phyloP scores from a whole-genome alignment of 2,888 invertebrate species.

The Eueremaeus valkanovi region DNA sequence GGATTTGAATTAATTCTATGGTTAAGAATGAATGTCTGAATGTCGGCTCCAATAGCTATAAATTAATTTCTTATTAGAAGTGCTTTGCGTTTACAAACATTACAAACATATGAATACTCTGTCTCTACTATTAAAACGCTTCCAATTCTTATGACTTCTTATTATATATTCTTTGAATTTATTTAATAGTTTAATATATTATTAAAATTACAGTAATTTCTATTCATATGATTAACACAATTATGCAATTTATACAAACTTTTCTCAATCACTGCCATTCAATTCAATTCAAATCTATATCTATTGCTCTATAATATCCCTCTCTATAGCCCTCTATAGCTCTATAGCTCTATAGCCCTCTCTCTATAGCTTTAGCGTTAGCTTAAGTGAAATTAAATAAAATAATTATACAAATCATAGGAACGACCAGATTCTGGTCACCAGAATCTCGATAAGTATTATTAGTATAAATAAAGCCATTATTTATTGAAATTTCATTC shows the following conservation, averaged over 20 bases:
- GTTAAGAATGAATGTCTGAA: background rate
- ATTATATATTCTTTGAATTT: too few species aligned
- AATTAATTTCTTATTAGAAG: too few species aligned
- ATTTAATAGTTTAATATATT: too few species aligned
- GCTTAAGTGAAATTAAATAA: background rate
- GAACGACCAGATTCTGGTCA: background rate
- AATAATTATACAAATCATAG: background rate
- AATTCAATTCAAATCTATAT: background rate
- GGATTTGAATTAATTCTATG: background rate
- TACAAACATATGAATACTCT: background rate
- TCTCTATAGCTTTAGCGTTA: background rate
- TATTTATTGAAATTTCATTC: conserved; percentile 1
- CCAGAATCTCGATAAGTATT: conserved; percentile 23
- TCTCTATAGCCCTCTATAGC: too few species aligned
- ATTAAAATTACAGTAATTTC: background rate
- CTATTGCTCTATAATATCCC: background rate
- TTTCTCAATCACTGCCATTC: background rate
- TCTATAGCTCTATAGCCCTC: too few species aligned
- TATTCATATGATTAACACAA: background rate
- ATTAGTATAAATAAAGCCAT: background rate
- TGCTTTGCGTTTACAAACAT: too few species aligned
- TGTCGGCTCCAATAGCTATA: too few species aligned
- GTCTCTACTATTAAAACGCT: too few species aligned
- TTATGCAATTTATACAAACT: background rate
- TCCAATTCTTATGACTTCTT: background rate